Evolutionary conservation across 2,113 vertebrate species (phyloP).

Genomic region (Panthera leo): DNA sequence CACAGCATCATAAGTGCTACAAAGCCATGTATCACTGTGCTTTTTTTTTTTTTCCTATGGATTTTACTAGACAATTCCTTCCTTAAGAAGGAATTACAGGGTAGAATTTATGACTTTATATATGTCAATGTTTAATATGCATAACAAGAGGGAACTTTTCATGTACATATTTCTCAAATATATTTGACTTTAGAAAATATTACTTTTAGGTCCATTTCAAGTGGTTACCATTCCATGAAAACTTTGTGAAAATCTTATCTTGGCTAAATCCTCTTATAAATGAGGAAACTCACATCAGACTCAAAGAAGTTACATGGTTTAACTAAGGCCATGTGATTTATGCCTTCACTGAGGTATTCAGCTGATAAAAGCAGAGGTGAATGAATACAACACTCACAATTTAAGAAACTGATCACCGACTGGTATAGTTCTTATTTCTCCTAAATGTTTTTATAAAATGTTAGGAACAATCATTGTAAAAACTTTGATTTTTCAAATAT

Average conservation of each 20-base stretch:
- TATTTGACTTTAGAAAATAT: background rate
- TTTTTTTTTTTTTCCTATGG: background rate
- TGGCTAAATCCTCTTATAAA: background rate
- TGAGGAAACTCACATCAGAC: background rate
- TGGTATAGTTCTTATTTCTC: background rate
- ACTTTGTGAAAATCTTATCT: background rate
- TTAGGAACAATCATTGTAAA: background rate
- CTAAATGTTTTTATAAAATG: background rate
- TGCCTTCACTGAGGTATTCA: background rate
- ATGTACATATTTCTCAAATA: background rate
- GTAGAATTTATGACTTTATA: background rate
- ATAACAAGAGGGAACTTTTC: background rate
- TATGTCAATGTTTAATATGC: background rate
- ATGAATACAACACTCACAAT: background rate
- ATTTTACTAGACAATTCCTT: background rate
- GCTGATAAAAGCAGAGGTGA: background rate
- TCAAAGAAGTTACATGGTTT: background rate
- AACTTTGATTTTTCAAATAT: slow-evolving; percentile 5
- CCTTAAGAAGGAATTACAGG: background rate
- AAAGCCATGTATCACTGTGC: background rate
- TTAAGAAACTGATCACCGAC: background rate
- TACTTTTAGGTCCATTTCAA: background rate
- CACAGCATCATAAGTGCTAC: background rate
- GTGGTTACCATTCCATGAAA: background rate
- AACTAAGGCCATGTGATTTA: background rate